Evolutionary conservation across 2,888 invertebrate genomes (phyloP), one percentile per base, ranked within the genome.

Genomic region (Schrankia costaestrigalis): DNA sequence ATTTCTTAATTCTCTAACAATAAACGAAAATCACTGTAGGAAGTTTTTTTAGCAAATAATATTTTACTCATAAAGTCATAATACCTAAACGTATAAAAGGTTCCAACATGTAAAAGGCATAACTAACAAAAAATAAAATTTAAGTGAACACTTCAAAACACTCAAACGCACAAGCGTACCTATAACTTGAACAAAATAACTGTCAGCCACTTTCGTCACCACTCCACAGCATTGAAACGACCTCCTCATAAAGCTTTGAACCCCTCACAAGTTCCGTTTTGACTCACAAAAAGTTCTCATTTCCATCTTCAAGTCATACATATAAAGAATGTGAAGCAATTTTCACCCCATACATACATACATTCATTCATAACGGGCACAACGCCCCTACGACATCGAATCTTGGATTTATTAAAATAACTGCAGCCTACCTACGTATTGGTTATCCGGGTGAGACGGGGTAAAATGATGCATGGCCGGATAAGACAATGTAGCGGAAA

Each of bases 401-500:
- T 60, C 55, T 42, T 44, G 50, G 61, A 60, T 71, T 70, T 74
- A 74, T 73, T 71, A 69, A 71, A 68, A 72, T 63, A 69, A 68
- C 69, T 70, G 46, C 64, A 35, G 37, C 45, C 51, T 58, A 56
- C 49, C 45, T 47, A 51, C 54, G 56, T 58, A 65, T 63, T 60
- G 63, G 63, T 62, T 68, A 70, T 64, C 66, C 55, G 63, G 46
- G 57, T 48, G 48, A 56, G 62, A 49, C 61, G 63, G 66, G 56
- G 57, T 48, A 64, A 72, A 71, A 78, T 80, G 81, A 82, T 76
- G 71, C 73, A 80, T 63, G 67, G 54, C 67, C 75, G 70, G 70
- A 71, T 71, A 71, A 76, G 70, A 77, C 77, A 76, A 77, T 76
- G 78, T 76, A 72, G 70, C 67, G 72, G 71, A 74, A 73, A 67